Percentiles rank a stretch among this genome's conserved stretches.
phyloP scores from a whole-genome alignment of 2,888 invertebrate genomes.

The Eustalomyia histrio region DNA sequence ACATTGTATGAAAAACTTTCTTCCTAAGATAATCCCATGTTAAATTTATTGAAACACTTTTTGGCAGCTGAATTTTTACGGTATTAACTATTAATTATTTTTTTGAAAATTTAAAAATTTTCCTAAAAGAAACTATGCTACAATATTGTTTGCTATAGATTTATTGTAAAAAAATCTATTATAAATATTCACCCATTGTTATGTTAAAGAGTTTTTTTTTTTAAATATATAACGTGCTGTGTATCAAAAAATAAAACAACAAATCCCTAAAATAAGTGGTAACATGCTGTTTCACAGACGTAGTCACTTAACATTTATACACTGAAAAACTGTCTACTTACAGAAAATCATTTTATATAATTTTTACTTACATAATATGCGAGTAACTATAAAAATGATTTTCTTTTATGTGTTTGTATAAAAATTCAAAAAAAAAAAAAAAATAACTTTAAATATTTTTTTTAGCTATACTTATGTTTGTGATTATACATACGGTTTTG shows the following conservation, averaged over 20 bases:
- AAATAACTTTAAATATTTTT: not conserved
- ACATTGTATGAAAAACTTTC: too few relatives aligned
- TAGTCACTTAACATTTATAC: not conserved
- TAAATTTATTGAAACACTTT: too few relatives aligned
- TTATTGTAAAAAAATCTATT: not conserved
- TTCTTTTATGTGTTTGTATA: not conserved
- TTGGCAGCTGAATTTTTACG: too few relatives aligned
- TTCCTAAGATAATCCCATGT: too few relatives aligned
- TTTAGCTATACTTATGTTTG: slow-evolving; percentile 1
- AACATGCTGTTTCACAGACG: slow-evolving; percentile 29
- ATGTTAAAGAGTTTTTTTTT: slow-evolving; percentile 2
- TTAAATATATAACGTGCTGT: slow-evolving; percentile 6
- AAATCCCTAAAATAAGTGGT: slow-evolving; percentile 31
- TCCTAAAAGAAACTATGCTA: too few relatives aligned
- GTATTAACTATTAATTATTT: too few relatives aligned
- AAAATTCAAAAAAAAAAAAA: not conserved
- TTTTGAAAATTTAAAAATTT: too few relatives aligned
- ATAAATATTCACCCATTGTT: not conserved
- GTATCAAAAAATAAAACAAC: slow-evolving; percentile 9
- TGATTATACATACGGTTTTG: not conserved
- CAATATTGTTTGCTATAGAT: not conserved
- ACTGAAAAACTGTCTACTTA: not conserved
- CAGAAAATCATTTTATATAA: too few relatives aligned
- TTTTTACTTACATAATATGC: too few relatives aligned
- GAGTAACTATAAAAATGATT: not conserved